Percentiles rank a stretch among this genome's conserved stretches.
Conservation (phyloP, 2,797 vertebrate species). For the Amblyraja radiata region DNA sequence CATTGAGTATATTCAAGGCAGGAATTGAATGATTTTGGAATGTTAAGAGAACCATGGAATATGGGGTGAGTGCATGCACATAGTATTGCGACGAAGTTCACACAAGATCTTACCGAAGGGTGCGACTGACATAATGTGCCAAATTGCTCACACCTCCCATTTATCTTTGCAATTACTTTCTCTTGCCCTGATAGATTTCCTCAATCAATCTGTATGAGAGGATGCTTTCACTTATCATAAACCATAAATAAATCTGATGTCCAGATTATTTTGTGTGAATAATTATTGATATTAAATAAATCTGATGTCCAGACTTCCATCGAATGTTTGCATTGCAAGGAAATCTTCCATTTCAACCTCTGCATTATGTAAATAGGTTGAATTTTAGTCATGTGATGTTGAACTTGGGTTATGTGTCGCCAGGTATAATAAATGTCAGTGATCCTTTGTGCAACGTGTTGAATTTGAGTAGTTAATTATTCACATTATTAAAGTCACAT, state of each 20-base stretch:
- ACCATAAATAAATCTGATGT: not conserved
- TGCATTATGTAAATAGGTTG: not conserved
- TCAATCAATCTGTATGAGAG: not conserved
- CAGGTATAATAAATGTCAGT: not conserved
- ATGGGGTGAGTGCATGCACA: too few species aligned
- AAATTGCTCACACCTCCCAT: too few species aligned
- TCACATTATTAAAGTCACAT: not conserved
- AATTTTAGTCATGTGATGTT: not conserved
- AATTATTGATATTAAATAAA: not conserved
- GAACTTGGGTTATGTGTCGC: not conserved
- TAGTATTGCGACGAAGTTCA: too few species aligned
- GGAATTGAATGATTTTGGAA: too few species aligned
- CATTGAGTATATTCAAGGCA: too few species aligned
- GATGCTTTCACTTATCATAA: not conserved
- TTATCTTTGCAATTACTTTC: not conserved
- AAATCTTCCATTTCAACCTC: not conserved
- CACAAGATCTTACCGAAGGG: too few species aligned
- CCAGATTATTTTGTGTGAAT: too few species aligned
- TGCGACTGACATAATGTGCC: too few species aligned
- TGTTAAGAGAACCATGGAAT: too few species aligned
- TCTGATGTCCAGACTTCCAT: not conserved
- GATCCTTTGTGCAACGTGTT: not conserved
- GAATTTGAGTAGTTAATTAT: not conserved
- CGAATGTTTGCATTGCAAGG: not conserved
- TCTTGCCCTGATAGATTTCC: not conserved